These are phyloP conservation scores for Daktulosphaira vitifoliae DNA, from an alignment of 1,140 invertebrate genomes.

Conservation along the genomic window DNA sequence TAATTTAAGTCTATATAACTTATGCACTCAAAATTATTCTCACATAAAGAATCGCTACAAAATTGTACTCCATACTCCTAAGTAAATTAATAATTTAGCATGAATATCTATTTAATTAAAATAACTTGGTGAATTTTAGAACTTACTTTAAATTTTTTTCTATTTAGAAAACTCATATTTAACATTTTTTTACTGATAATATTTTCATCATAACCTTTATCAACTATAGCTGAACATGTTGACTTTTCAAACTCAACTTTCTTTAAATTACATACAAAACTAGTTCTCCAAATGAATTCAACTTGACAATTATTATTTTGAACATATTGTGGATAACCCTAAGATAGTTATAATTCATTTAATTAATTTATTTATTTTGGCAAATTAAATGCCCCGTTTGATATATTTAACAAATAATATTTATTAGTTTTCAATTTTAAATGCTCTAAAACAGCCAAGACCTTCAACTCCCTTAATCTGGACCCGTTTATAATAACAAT, in stretches of 20 bases:
- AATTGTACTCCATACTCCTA: not conserved
- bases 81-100: not conserved
- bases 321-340: not conserved
- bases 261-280: not conserved
- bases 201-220: not conserved
- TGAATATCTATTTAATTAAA: not conserved
- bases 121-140: not conserved
- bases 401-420: no score
- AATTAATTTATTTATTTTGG: not conserved
- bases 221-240: not conserved
- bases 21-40: not conserved
- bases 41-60: not conserved
- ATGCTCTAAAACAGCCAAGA: no score
- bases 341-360: no score
- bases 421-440: no score
- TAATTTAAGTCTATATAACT: not conserved
- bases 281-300: slow-evolving; percentile 10
- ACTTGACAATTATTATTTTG: not conserved
- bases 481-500: not conserved
- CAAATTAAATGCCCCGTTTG: no score
- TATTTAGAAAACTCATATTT: not conserved
- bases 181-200: not conserved
- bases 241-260: not conserved
- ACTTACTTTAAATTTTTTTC: not conserved
- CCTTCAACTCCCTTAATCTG: no score